These are phyloP conservation scores for Hydroisotoma schaefferi DNA, from an alignment of 2,888 invertebrate species.

Conservation along the genomic window DNA sequence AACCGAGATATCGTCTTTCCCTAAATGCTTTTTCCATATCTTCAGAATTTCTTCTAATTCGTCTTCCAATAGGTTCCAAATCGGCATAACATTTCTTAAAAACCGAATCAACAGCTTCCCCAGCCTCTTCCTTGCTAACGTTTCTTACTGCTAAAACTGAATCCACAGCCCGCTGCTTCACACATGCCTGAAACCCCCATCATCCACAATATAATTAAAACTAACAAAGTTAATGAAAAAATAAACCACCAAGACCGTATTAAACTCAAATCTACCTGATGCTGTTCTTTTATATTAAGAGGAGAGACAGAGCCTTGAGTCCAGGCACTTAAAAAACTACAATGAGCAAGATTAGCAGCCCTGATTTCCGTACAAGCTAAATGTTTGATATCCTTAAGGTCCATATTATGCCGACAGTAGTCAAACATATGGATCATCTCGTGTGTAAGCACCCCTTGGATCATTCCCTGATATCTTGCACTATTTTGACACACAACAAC, in stretches of 20 bases:
- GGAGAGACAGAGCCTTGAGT: constrained; percentile 71
- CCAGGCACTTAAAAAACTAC: constrained; percentile 78
- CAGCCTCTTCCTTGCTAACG: constrained; percentile 67
- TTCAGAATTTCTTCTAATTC: constrained; percentile 60
- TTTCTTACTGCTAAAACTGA: constrained; percentile 79
- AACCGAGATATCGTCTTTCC: constrained; percentile 76
- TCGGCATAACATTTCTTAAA: constrained; percentile 88
- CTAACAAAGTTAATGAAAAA: not conserved
- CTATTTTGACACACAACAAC: constrained; percentile 89
- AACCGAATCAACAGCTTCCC: constrained; percentile 75
- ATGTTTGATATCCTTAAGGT: constrained; percentile 86
- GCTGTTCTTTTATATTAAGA: constrained; percentile 68
- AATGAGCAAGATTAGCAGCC: constrained; percentile 90
- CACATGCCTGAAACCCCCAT: constrained; percentile 67
- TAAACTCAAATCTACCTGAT: constrained; percentile 61
- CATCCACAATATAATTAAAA: not conserved
- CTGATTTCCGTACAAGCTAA: constrained; percentile 92
- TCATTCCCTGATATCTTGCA: constrained; percentile 63
- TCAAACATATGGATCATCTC: constrained; percentile 94
- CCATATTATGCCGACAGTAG: constrained; percentile 79
- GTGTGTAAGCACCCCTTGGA: constrained; percentile 79
- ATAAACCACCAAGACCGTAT: not conserved
- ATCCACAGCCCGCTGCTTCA: constrained; percentile 78
- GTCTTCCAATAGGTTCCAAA: constrained; percentile 68
- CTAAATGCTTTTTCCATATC: constrained; percentile 72